Base-by-base conservation (phyloP, 92 coral and sea anemone species). In the Hydrozoanthus gracilis region DNA sequence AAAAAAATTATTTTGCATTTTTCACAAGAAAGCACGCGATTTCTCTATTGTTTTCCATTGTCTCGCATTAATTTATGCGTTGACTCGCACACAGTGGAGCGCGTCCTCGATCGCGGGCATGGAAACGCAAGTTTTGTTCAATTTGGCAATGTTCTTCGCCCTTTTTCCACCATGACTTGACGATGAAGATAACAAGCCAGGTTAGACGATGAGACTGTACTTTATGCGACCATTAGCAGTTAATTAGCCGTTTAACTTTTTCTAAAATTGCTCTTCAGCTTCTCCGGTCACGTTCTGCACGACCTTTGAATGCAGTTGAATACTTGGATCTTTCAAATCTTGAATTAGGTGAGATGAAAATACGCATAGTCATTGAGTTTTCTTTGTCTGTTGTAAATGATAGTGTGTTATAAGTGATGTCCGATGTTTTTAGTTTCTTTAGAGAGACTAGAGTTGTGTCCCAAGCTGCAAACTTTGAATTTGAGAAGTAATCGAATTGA, bases 321-420 rank as follows among this genome's bases (percentile, higher is more conserved):
- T 90, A 93, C 79, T 83, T 96, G 91, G 98, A 96, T 86, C 98
- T 96, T 78, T 96, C 98, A 82, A 94, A 83, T 77, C 91, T 91
- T 68, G 93, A 91, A 72, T 84, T 96, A 76, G 98, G 98, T 96
- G 92, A 61, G 92, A 47, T 74, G 64, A 9, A 47, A 66, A 20
- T 35, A 6, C 20, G 49, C 17, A 18, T 66, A 65, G 51, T 64
- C 69, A 47, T 44, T 86, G 68, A 56, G 5, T 71, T 60, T 78
- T 4, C 65, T 54, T 83, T 44, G 79, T 74, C 58, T 50, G 68
- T 39, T 71, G 45, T 54, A 71, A 71, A 20, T 8, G 55, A 83
- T 47, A 10, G 67, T 15, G 27, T 51, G 45, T 39, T 27, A 44
- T n/a, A 64, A n/a, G 27, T 91, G 52, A 56, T 62, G 71, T 47